phyloP scores from a whole-genome alignment of 2,888 invertebrate genomes.

The Schizaphis graminum region DNA sequence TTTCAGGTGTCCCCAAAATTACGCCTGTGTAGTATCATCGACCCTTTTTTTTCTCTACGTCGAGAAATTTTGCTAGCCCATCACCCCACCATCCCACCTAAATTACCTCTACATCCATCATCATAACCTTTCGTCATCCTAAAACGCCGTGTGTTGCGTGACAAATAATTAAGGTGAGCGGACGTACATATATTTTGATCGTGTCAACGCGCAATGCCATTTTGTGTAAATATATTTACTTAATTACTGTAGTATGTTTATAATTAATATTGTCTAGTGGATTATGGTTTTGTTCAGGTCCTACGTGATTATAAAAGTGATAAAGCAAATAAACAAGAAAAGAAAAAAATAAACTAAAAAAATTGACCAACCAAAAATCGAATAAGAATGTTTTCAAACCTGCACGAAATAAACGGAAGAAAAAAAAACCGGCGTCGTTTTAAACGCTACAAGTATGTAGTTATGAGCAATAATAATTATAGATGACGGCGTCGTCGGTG shows the following conservation, averaged over 20 bases:
- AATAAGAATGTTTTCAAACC: neutral
- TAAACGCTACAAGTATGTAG: neutral
- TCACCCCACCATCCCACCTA: neutral
- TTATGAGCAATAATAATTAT: neutral
- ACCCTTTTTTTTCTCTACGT: neutral
- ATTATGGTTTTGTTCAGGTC: neutral
- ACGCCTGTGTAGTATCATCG: neutral
- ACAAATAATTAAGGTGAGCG: neutral
- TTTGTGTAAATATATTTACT: conserved; percentile 2
- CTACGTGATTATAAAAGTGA: neutral
- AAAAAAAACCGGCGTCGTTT: neutral
- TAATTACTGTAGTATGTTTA: neutral
- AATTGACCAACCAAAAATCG: neutral
- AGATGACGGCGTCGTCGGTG: neutral
- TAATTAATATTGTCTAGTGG: neutral
- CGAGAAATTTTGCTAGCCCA: neutral
- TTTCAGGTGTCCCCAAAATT: neutral
- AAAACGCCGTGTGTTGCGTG: neutral
- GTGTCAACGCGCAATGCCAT: neutral
- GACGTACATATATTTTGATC: neutral
- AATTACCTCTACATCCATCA: neutral
- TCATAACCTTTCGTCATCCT: neutral
- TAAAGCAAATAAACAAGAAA: neutral
- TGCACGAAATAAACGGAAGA: neutral
- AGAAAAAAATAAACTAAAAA: neutral